Evolutionary conservation across 2,797 vertebrate genomes (phyloP).

Genomic region (Pangasius mekongensis): DNA sequence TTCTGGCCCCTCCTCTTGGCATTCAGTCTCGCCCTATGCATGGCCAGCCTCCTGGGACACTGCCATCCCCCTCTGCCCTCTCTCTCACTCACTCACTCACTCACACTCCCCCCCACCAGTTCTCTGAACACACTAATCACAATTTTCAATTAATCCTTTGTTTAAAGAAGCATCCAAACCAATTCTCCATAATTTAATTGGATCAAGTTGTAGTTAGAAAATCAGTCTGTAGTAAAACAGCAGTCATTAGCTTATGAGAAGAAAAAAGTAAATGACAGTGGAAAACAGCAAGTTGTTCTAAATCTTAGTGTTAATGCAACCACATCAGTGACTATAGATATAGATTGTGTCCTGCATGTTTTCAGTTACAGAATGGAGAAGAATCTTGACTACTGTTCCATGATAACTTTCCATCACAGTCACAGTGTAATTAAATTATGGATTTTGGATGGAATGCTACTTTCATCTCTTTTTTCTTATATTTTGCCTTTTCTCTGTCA

Average conservation of each 20-base stretch:
- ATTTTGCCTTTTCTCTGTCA: constrained; percentile 1
- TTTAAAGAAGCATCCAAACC: background rate
- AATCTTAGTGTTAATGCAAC: background rate
- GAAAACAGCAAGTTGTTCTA: background rate
- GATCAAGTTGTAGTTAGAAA: background rate
- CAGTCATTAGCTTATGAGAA: background rate
- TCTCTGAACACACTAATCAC: background rate
- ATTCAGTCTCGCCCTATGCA: constrained; percentile 67
- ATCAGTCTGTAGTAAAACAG: background rate
- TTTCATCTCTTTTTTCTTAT: background rate
- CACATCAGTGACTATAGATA: background rate
- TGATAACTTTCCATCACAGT: background rate
- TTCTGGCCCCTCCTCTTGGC: constrained; percentile 80
- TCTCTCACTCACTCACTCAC: constrained; percentile 47
- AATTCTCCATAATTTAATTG: constrained; percentile 23
- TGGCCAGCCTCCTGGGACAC: constrained; percentile 56
- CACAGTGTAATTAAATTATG: background rate
- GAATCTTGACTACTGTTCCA: background rate
- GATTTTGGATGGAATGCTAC: constrained; percentile 8
- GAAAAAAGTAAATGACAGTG: background rate
- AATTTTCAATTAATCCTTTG: background rate
- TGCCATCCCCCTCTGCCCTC: constrained; percentile 58
- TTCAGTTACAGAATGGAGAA: background rate
- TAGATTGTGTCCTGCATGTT: background rate
- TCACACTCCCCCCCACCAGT: background rate